Evolutionary conservation across 1,140 invertebrate genomes (phyloP), one percentile per base, ranked within the genome.

Genomic region (Triops cancriformis): DNA sequence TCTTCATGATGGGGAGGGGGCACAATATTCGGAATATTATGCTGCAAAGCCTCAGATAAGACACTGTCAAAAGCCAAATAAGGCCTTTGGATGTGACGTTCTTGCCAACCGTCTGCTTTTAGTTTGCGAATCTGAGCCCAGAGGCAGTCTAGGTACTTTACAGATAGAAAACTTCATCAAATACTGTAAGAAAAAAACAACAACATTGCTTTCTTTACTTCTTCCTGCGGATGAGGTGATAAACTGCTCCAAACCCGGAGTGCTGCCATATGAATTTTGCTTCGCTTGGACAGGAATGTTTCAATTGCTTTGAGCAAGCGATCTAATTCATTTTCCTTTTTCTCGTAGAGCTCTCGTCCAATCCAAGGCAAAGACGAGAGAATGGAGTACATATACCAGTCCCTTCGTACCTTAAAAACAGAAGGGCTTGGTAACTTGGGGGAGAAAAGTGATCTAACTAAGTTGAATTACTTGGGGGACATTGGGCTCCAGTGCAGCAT

Each of bases 101-200:
- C 98, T 42, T 92, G 91, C 97, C 97, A 99, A 84, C 97, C 97
- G 82, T 98, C 95, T 81, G 93, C 91, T 51, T 93, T 89, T 18
- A 99, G 85, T 83, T 98, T 98, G 79, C 92, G 89, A 42, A 97
- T 91, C 86, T 99, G 97, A 6, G 94, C 93, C 96, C 96, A 99
- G 0, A 99, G 87, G 82, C 96, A 98, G 83, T 99, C 97, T 76
- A 99, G 86, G 85, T 99, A 99, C 86, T 87, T 51, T 42, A 74
- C n/a, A 73, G 41, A n/a, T 75, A 78, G 45, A 80, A 74, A 75
- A 73, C 28, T 14, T 26, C 14, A 18, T 72, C 1, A 72, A 5
- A 12, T 26, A 77, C 9, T 26, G 11, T 43, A n/a, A 14, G 12
- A 31, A 73, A 42, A 37, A 80, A 80, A 42, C 7, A 78, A 74